Evolutionary conservation across 1,140 invertebrate species (phyloP).

Genomic region (Oscheius sp.): DNA sequence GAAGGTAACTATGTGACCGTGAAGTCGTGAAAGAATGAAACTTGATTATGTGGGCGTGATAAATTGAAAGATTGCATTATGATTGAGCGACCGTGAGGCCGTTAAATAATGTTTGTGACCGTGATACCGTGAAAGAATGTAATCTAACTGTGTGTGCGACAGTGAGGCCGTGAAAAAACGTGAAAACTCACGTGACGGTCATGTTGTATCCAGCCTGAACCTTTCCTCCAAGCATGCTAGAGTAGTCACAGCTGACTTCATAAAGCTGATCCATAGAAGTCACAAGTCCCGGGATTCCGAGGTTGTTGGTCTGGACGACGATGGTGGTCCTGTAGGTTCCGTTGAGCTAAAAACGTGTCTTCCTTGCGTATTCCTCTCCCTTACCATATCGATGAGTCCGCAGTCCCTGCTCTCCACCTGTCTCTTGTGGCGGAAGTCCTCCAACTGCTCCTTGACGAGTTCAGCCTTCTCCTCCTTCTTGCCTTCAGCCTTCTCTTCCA

Average conservation of each 20-base stretch:
- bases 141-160: no score
- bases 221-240: slow-evolving; percentile 56
- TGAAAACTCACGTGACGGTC: slow-evolving; percentile 47
- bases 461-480: slow-evolving; percentile 34
- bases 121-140: no score
- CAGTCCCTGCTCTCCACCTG: slow-evolving; percentile 49
- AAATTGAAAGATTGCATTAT: no score
- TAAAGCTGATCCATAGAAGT: slow-evolving; percentile 61
- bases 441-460: slow-evolving; percentile 36
- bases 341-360: slow-evolving; percentile 44
- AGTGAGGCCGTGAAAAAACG: neutral
- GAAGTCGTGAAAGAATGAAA: no score
- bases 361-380: neutral
- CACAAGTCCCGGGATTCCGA: slow-evolving; percentile 60
- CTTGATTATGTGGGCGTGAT: no score
- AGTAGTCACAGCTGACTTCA: slow-evolving; percentile 54
- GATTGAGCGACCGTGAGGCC: no score
- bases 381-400: slow-evolving; percentile 51
- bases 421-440: slow-evolving; percentile 53
- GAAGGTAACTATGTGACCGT: no score
- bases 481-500: slow-evolving; percentile 38
- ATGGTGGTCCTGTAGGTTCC: slow-evolving; percentile 61
- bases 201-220: slow-evolving; percentile 57
- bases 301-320: slow-evolving; percentile 60
- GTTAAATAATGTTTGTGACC: no score